A percentile compares a stretch with the other conserved stretches of the same genome.
Evolutionary conservation across 2,797 vertebrate species (phyloP).

Genomic region (Simalia tracyae): DNA sequence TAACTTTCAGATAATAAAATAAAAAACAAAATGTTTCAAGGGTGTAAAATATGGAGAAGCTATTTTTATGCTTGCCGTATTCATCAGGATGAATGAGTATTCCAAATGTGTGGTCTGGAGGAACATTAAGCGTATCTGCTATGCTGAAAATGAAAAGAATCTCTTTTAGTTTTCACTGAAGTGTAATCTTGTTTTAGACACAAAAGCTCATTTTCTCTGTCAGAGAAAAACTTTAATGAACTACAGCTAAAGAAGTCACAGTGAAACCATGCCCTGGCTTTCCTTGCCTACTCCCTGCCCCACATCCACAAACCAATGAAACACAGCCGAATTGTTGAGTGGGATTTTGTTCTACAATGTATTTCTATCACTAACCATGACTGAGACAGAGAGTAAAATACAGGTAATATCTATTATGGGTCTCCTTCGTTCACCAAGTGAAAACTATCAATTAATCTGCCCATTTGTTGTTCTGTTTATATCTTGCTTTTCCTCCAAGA

Average conservation of each 20-base stretch:
- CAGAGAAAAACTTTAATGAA: not conserved
- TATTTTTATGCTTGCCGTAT: slow-evolving; percentile 73
- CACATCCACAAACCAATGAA: not conserved
- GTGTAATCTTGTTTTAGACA: not conserved
- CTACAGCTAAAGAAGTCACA: not conserved
- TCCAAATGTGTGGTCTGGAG: slow-evolving; percentile 80
- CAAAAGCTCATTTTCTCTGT: not conserved
- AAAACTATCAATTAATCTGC: not conserved
- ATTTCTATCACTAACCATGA: not conserved
- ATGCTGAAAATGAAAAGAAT: slow-evolving; percentile 72
- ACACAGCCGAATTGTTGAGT: not conserved
- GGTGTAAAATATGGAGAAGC: not conserved
- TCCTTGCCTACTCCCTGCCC: not conserved
- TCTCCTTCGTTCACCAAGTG: not conserved
- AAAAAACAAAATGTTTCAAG: not conserved
- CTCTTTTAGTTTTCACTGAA: slow-evolving; percentile 21
- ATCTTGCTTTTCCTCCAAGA: not conserved
- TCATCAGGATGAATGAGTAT: slow-evolving; percentile 58
- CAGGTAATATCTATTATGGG: not conserved
- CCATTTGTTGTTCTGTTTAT: not conserved
- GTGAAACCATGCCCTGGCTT: not conserved
- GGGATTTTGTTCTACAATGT: not conserved
- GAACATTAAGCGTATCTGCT: slow-evolving; percentile 74
- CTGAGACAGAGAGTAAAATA: not conserved
- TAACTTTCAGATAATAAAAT: not conserved